Conservation (phyloP, 1,140 invertebrate genomes). For the Idris sp. region DNA sequence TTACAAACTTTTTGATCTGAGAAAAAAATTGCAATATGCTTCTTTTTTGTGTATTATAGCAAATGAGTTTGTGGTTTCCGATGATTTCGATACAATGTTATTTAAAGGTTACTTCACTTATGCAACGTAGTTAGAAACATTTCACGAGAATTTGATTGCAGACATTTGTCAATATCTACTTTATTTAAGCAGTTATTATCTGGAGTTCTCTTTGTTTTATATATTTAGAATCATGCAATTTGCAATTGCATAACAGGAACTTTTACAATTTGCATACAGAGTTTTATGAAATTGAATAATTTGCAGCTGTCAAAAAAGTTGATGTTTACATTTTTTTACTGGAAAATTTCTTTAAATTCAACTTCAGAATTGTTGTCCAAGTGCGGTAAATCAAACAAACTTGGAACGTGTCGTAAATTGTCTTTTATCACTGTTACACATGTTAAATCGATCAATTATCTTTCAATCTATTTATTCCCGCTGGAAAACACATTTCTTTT, state of each 20-base stretch:
- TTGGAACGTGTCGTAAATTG: conserved; percentile 18
- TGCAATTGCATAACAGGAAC: too few relatives aligned
- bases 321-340: too few relatives aligned
- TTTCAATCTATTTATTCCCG: conserved; percentile 38
- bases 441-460: conserved; percentile 51
- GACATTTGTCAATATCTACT: conserved; percentile 13
- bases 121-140: neutral
- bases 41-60: too few relatives aligned
- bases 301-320: too few relatives aligned
- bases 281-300: too few relatives aligned
- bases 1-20: too few relatives aligned
- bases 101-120: conserved; percentile 2
- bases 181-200: conserved; percentile 16
- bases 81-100: neutral
- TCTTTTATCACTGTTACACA: conserved; percentile 38
- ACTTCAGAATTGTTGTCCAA: too few relatives aligned
- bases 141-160: conserved; percentile 16
- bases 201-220: conserved; percentile 13
- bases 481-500: conserved; percentile 42
- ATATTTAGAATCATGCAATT: conserved; percentile 4
- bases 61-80: neutral
- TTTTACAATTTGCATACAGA: too few relatives aligned
- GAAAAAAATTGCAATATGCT: too few relatives aligned
- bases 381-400: too few relatives aligned
- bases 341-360: too few relatives aligned